phyloP scores from a whole-genome alignment of 2,888 invertebrate species.

The Archips crataeganus region DNA sequence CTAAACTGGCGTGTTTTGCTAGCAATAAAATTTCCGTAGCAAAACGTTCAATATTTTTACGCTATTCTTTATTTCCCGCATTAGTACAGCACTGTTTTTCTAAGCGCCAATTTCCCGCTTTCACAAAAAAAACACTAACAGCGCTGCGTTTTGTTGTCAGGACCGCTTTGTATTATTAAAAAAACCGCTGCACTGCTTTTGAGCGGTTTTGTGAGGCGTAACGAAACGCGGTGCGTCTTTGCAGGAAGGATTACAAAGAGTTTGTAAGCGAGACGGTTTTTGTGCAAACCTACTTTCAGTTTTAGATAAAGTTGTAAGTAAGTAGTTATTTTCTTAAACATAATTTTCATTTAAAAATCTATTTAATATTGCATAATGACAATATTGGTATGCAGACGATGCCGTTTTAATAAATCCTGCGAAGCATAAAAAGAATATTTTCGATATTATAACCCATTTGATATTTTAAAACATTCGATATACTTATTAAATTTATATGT shows the following conservation, averaged over 20 bases:
- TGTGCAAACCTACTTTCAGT: conserved; percentile 4
- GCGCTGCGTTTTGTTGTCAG: conserved; percentile 36
- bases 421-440: too few relatives aligned
- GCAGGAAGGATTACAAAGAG: conserved; percentile 11
- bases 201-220: conserved; percentile 14
- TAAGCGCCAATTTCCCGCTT: conserved; percentile 20
- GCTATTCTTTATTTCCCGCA: conserved; percentile 6
- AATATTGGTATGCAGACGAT: neutral
- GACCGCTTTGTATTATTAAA: conserved; percentile 31
- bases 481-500: too few relatives aligned
- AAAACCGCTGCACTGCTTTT: conserved; percentile 20
- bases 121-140: conserved; percentile 17
- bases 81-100: conserved; percentile 20
- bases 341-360: too few relatives aligned
- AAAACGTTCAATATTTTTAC: neutral
- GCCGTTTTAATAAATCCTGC: too few relatives aligned
- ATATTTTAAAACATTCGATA: too few relatives aligned
- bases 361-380: neutral
- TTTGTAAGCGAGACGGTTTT: neutral
- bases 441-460: too few relatives aligned
- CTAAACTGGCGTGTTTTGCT: neutral
- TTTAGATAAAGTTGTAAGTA: neutral
- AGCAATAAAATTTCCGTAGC: neutral
- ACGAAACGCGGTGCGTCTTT: conserved; percentile 19
- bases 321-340: too few relatives aligned